Conservation (phyloP, 2,888 invertebrate species). For the Stegana nigrithorax region DNA sequence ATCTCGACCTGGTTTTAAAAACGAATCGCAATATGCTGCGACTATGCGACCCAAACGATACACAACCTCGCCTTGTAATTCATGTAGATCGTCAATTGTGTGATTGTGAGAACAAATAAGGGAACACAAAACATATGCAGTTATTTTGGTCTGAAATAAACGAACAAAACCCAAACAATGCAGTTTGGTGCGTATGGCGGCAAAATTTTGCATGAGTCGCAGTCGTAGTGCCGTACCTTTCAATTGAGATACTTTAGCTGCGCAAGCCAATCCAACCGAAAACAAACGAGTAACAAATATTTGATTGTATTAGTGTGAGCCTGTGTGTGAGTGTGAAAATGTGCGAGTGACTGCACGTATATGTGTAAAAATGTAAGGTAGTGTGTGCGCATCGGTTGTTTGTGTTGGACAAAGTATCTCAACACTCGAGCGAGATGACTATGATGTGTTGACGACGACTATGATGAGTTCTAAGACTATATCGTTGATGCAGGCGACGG, state of each 20-base stretch:
- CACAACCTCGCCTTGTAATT: too few relatives aligned
- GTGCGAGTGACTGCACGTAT: background rate
- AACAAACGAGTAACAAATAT: constrained; percentile 2
- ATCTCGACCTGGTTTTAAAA: too few relatives aligned
- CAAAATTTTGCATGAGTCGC: background rate
- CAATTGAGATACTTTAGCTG: background rate
- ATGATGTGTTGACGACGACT: constrained; percentile 11
- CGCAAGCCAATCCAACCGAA: background rate
- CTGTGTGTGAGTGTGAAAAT: background rate
- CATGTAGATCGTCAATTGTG: too few relatives aligned
- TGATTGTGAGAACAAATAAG: too few relatives aligned
- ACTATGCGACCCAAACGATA: too few relatives aligned
- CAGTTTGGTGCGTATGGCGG: background rate
- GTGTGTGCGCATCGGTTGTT: background rate
- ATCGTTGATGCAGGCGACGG: too few relatives aligned
- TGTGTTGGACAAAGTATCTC: constrained; percentile 3
- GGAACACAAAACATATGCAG: too few relatives aligned
- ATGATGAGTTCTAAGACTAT: background rate
- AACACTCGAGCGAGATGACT: constrained; percentile 2
- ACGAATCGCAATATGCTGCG: too few relatives aligned
- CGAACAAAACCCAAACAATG: too few relatives aligned
- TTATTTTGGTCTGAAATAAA: too few relatives aligned
- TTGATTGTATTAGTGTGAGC: background rate
- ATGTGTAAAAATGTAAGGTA: background rate
- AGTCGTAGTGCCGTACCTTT: background rate